Evolutionary conservation across 53 echinoderm and acorn worm genomes (phyloP).

Genomic region (Luidia sarsii): DNA sequence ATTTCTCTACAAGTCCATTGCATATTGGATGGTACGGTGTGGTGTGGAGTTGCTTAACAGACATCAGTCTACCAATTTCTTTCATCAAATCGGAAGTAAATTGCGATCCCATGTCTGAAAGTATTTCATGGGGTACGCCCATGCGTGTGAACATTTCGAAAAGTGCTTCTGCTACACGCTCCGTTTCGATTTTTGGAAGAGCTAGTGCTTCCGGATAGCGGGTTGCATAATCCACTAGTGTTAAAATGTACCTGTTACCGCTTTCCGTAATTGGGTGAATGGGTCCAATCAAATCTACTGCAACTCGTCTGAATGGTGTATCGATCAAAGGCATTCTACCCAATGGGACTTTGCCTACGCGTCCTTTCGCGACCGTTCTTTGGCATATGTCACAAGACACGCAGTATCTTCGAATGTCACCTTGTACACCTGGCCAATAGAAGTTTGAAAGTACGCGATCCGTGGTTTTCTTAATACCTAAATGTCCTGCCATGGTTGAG

Average conservation of each 20-base stretch:
- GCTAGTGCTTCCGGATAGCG: slow-evolving; percentile 54
- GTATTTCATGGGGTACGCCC: slow-evolving; percentile 59
- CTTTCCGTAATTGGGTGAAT: slow-evolving; percentile 40
- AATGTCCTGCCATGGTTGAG: slow-evolving; percentile 39
- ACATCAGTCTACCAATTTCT: slow-evolving; percentile 52
- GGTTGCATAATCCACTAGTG: slow-evolving; percentile 37
- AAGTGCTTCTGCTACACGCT: slow-evolving; percentile 43
- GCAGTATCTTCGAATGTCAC: slow-evolving; percentile 32
- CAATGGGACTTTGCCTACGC: slow-evolving; percentile 29
- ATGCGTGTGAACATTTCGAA: slow-evolving; percentile 51
- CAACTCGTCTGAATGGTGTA: slow-evolving; percentile 25
- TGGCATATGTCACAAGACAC: slow-evolving; percentile 64
- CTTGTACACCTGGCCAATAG: slow-evolving; percentile 51
- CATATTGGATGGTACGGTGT: slow-evolving; percentile 60
- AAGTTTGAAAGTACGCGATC: slow-evolving; percentile 36
- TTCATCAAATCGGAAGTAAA: slow-evolving; percentile 49
- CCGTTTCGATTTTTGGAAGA: slow-evolving; percentile 36
- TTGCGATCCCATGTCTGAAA: slow-evolving; percentile 49
- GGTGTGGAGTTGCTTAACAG: slow-evolving; percentile 31
- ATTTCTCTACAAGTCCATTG: slow-evolving; percentile 55
- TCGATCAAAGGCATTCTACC: neutral
- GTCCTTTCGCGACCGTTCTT: slow-evolving; percentile 41
- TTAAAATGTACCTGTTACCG: slow-evolving; percentile 47
- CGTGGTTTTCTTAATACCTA: slow-evolving; percentile 21
- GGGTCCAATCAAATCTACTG: slow-evolving; percentile 56